Evolutionary conservation across 2,797 vertebrate species (phyloP), one percentile per base, ranked within the genome.

Genomic region (Buceros bicornis): DNA sequence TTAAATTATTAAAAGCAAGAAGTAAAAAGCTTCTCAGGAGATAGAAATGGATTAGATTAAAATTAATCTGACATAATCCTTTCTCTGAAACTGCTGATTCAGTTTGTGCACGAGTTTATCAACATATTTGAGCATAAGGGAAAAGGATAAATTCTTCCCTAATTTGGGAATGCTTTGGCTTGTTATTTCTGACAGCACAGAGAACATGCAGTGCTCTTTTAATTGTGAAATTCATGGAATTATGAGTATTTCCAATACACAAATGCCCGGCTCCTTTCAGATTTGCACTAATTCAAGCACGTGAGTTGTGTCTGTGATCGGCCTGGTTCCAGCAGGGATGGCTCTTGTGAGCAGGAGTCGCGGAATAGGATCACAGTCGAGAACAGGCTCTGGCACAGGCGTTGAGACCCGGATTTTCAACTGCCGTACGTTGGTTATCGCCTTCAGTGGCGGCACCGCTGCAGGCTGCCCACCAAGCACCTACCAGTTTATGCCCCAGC

Each of bases 31-130:
- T 96, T 54, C 74, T 96, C 78, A 87, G 92, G 94, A 93, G 77
- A 89, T 79, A 78, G 70, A 85, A 95, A 89, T 92, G 71, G 87
- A 82, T 93, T 86, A 93, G 86, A 93, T 87, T 95, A 93, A 97
- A 97, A 95, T 86, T 91, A 96, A 94, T 96, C 93, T 94, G 82
- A 70, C 61, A 56, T 93, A 89, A 93, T 96, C 82, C 95, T 94
- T 87, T 72, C 87, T 90, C 81, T 87, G 33, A 84, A 95, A 94
- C 22, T 85, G 69, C 91, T 95, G 92, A 93, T 85, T 96, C 94
- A 94, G 76, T 87, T 37, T 56, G 48, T 88, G 84, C 71, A 82
- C 18, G 33, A 37, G 29, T 95, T 94, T 95, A 89, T 89, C 88
- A 77, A 53, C 64, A 48, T 53, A 67, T 65, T 94, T 87, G 94